These are phyloP conservation scores for Vulpes lagopus DNA, from an alignment of 2,113 vertebrate species.

Conservation along the genomic window DNA sequence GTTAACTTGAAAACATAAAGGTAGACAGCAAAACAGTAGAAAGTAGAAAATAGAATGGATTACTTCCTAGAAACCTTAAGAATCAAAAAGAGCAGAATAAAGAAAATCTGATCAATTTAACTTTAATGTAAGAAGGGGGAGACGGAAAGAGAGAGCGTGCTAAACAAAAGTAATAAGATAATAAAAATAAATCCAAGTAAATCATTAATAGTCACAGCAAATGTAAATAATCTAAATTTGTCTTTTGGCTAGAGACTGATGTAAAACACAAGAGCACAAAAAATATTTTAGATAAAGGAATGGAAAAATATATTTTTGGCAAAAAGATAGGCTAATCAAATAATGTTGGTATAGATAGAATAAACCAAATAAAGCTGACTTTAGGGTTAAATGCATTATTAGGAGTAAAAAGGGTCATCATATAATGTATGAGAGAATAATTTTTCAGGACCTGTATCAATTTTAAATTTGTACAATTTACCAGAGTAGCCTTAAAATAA, in stretches of 20 bases:
- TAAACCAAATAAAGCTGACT: background rate
- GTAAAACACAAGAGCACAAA: background rate
- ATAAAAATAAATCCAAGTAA: background rate
- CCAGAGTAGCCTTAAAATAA: background rate
- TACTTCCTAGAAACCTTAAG: background rate
- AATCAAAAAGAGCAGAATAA: background rate
- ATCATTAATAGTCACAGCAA: background rate
- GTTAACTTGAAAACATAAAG: background rate
- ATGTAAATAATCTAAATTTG: background rate
- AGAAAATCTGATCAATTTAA: background rate
- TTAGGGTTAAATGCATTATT: background rate
- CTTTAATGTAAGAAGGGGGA: background rate
- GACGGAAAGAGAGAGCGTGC: background rate
- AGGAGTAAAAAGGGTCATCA: background rate
- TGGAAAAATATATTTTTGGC: background rate
- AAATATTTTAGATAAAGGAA: background rate
- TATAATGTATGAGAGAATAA: background rate
- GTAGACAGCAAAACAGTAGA: background rate
- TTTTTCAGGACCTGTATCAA: background rate
- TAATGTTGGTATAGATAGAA: background rate
- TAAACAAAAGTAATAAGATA: background rate
- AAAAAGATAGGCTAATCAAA: background rate
- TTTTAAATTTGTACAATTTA: background rate
- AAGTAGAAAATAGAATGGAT: background rate
- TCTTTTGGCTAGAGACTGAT: background rate